These are phyloP conservation scores for Phalera bucephala DNA, from an alignment of 2,888 invertebrate species.

Conservation along the genomic window DNA sequence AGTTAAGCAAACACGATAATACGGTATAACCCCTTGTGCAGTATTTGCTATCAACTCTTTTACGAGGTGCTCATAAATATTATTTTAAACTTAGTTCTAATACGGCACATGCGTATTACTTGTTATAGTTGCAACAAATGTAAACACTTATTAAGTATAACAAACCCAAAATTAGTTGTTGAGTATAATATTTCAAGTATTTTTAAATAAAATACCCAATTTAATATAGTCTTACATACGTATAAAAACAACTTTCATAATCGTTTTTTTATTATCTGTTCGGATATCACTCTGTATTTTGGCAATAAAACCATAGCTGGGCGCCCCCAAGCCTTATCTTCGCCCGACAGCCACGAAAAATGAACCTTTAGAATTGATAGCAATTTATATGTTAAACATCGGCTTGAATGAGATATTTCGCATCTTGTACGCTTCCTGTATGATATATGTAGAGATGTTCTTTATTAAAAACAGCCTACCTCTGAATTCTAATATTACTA, in stretches of 20 bases:
- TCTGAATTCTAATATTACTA: conserved; percentile 7
- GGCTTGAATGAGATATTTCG: conserved; percentile 66
- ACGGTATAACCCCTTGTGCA: too few species aligned
- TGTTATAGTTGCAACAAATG: too few species aligned
- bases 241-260: conserved; percentile 37
- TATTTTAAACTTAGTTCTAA: too few species aligned
- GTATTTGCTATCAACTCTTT: too few species aligned
- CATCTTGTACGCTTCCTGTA: conserved; percentile 52
- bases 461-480: conserved; percentile 29
- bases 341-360: conserved; percentile 59
- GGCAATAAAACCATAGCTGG: conserved; percentile 55
- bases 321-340: conserved; percentile 58
- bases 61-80: too few species aligned
- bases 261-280: conserved; percentile 47
- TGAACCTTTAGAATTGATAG: conserved; percentile 74
- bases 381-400: conserved; percentile 79
- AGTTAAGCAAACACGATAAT: too few species aligned
- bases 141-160: too few species aligned
- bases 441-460: conserved; percentile 39
- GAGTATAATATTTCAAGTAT: too few species aligned
- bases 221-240: conserved; percentile 24
- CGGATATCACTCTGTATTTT: conserved; percentile 53
- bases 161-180: too few species aligned
- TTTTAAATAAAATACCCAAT: too few species aligned
- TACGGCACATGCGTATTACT: too few species aligned